A percentile compares a stretch with the other conserved stretches of the same genome.
These are phyloP conservation scores for Umimayanthus kanabou DNA, from an alignment of 92 coral and sea anemone species.

Conservation along the genomic window DNA sequence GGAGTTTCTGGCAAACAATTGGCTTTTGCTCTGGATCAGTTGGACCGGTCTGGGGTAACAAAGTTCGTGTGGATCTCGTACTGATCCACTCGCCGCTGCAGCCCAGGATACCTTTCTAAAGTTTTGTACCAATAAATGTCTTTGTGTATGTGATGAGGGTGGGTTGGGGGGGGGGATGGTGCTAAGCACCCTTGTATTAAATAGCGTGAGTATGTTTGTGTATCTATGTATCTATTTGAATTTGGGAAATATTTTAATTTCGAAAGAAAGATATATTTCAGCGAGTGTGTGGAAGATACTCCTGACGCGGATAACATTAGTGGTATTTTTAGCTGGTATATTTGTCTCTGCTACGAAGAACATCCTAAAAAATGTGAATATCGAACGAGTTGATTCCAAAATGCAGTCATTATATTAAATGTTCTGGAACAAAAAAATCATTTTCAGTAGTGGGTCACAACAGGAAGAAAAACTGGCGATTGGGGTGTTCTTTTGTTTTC, in stretches of 20 bases:
- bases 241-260: not conserved
- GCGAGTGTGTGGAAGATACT: constrained; percentile 1
- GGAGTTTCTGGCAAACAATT: not conserved
- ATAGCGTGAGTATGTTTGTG: not conserved
- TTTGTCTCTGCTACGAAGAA: not conserved
- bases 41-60: not conserved
- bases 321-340: constrained; percentile 15
- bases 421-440: not conserved
- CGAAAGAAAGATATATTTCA: not conserved
- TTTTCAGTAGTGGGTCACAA: not conserved
- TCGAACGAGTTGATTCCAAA: no score
- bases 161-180: not conserved
- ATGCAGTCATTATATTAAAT: no score
- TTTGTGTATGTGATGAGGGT: not conserved
- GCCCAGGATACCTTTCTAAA: not conserved
- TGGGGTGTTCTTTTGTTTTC: no score
- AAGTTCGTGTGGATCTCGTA: not conserved
- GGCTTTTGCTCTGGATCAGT: not conserved
- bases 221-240: not conserved
- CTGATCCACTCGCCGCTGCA: not conserved
- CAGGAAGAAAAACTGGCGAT: not conserved
- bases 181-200: constrained; percentile 26
- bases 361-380: not conserved
- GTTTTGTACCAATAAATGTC: not conserved
- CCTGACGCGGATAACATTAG: not conserved